These are phyloP conservation scores for Digitonthophagus gazella DNA, from an alignment of 2,888 invertebrate genomes.

Conservation along the genomic window DNA sequence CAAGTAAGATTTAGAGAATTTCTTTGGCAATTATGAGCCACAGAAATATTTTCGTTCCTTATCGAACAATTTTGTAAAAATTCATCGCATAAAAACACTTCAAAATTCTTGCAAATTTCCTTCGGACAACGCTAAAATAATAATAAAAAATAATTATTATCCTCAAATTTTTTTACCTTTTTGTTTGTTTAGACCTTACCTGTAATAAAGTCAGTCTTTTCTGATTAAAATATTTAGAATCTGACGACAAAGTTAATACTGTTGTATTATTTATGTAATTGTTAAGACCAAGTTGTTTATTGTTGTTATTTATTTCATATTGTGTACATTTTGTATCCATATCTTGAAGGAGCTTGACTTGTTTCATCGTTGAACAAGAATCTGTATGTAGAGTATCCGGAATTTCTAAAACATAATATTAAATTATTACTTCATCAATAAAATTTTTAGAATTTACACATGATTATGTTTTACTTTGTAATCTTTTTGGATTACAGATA, in stretches of 20 bases:
- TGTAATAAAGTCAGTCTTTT: constrained; percentile 33
- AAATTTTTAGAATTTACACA: too few species aligned
- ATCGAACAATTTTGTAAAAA: constrained; percentile 39
- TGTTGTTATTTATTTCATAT: constrained; percentile 42
- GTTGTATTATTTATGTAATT: constrained; percentile 44
- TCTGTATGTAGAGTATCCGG: constrained; percentile 43
- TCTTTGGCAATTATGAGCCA: constrained; percentile 26
- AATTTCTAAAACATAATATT: constrained; percentile 41
- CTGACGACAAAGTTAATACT: constrained; percentile 36
- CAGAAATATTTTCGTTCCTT: background rate
- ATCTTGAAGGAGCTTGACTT: constrained; percentile 51
- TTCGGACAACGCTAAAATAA: constrained; percentile 45
- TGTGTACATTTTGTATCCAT: constrained; percentile 49
- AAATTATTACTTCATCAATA: too few species aligned
- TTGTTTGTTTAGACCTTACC: too few species aligned
- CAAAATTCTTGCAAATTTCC: constrained; percentile 44
- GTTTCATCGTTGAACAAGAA: constrained; percentile 45
- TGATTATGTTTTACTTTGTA: too few species aligned
- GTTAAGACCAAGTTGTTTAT: constrained; percentile 42
- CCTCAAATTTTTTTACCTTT: background rate
- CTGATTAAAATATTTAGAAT: constrained; percentile 40
- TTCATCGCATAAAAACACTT: constrained; percentile 42
- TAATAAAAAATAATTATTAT: constrained; percentile 8
- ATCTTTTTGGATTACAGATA: too few species aligned
- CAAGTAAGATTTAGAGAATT: constrained; percentile 38